These are phyloP conservation scores for Crotalus horridus DNA, from an alignment of 2,113 vertebrate species.

Conservation along the genomic window DNA sequence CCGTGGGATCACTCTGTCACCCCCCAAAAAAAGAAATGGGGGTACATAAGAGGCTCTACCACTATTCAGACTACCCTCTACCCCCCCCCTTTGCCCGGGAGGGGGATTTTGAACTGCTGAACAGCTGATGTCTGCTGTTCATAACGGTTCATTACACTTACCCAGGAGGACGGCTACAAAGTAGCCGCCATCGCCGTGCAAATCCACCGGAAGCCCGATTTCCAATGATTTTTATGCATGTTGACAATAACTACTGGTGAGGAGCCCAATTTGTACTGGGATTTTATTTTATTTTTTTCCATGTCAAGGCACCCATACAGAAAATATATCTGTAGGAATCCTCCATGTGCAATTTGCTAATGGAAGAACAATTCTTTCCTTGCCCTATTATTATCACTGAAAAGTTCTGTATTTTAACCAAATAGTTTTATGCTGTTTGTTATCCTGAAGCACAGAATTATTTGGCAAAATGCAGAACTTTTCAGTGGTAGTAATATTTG, in stretches of 20 bases:
- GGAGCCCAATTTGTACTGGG: not conserved
- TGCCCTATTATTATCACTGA: not conserved
- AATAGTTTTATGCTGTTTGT: not conserved
- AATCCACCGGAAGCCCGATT: too few relatives aligned
- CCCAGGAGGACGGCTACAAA: too few relatives aligned
- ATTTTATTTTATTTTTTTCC: not conserved
- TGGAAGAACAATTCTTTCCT: not conserved
- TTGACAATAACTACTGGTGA: not conserved
- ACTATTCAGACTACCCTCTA: too few relatives aligned
- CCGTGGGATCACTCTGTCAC: too few relatives aligned
- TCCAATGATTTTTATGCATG: not conserved
- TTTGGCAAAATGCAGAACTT: not conserved
- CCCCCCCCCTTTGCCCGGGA: too few relatives aligned
- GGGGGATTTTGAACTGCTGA: too few relatives aligned
- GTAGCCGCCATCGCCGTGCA: too few relatives aligned
- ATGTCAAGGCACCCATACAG: not conserved
- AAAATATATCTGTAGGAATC: not conserved
- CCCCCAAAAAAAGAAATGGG: too few relatives aligned
- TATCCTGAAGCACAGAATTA: not conserved
- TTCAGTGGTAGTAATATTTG: not conserved
- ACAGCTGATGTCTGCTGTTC: too few relatives aligned
- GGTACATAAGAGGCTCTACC: too few relatives aligned
- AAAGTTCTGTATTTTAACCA: not conserved
- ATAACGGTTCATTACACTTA: too few relatives aligned
- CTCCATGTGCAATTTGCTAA: not conserved